A percentile compares a stretch with the other conserved stretches of the same genome.
Evolutionary conservation across 2,888 invertebrate genomes (phyloP).

Genomic region (Caenorhabditis sp.): DNA sequence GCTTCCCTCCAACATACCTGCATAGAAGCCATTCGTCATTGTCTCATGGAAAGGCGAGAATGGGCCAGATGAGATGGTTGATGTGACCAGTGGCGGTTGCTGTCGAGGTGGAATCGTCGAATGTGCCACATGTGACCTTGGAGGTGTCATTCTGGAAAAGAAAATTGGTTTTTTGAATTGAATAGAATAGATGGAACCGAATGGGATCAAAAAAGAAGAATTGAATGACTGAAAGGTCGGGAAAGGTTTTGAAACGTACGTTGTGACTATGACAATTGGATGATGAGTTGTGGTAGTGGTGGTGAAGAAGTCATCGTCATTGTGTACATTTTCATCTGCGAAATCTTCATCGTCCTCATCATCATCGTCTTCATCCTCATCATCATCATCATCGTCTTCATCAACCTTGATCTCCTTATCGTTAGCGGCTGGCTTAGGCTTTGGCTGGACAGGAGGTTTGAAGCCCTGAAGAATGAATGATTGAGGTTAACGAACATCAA

Average conservation of each 20-base stretch:
- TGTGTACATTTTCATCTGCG: constrained; percentile 62
- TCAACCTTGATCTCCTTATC: constrained; percentile 59
- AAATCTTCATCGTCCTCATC: constrained; percentile 66
- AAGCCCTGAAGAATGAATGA: constrained; percentile 53
- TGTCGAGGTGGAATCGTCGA: constrained; percentile 53
- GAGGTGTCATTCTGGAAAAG: constrained; percentile 44
- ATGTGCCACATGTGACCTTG: constrained; percentile 46
- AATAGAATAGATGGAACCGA: constrained; percentile 3
- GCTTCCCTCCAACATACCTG: constrained; percentile 47
- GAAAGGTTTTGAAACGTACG: constrained; percentile 38
- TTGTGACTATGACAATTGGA: constrained; percentile 24
- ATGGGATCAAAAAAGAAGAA: constrained; percentile 21
- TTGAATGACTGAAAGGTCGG: constrained; percentile 10
- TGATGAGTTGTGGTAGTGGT: constrained; percentile 47
- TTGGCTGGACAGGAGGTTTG: constrained; percentile 52
- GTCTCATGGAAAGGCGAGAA: constrained; percentile 70
- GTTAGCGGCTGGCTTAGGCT: constrained; percentile 49
- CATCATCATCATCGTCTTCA: constrained; percentile 64
- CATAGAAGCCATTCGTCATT: constrained; percentile 66
- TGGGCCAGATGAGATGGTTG: constrained; percentile 60
- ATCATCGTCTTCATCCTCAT: constrained; percentile 60
- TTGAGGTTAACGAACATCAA: constrained; percentile 22
- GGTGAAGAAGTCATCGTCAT: constrained; percentile 58
- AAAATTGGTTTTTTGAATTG: constrained; percentile 5
- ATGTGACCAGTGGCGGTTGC: constrained; percentile 49